phyloP scores from a whole-genome alignment of 2,113 vertebrate species.

The Cariama cristata region DNA sequence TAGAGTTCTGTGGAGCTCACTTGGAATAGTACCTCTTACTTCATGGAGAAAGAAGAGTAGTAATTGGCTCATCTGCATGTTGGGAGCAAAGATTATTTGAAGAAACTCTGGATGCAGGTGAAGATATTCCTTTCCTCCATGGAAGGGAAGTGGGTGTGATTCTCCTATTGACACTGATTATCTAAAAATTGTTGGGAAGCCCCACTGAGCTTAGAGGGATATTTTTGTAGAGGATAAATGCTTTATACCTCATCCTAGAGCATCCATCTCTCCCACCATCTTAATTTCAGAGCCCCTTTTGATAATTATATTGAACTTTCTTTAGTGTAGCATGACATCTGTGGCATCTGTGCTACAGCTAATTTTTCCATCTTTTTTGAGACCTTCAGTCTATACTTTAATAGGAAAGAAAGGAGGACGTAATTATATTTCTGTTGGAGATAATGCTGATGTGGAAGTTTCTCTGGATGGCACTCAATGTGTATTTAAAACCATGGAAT shows the following conservation, averaged over 20 bases:
- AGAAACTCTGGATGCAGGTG: neutral
- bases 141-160: neutral
- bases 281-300: neutral
- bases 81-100: neutral
- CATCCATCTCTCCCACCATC: neutral
- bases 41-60: neutral
- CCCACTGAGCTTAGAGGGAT: neutral
- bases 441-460: neutral
- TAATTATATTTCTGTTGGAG: neutral
- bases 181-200: neutral
- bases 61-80: neutral
- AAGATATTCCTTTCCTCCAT: neutral
- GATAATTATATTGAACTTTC: neutral
- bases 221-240: neutral
- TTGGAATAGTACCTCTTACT: neutral
- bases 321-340: neutral
- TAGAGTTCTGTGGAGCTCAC: neutral
- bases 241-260: neutral
- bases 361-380: neutral
- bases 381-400: neutral
- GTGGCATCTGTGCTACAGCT: neutral
- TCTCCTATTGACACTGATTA: neutral
- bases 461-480: neutral
- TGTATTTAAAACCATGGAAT: neutral
- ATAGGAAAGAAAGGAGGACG: neutral